Percentiles rank a stretch among this genome's conserved stretches.
These are phyloP conservation scores for Ceratosolen fusciceps DNA, from an alignment of 1,140 invertebrate genomes.

Conservation along the genomic window DNA sequence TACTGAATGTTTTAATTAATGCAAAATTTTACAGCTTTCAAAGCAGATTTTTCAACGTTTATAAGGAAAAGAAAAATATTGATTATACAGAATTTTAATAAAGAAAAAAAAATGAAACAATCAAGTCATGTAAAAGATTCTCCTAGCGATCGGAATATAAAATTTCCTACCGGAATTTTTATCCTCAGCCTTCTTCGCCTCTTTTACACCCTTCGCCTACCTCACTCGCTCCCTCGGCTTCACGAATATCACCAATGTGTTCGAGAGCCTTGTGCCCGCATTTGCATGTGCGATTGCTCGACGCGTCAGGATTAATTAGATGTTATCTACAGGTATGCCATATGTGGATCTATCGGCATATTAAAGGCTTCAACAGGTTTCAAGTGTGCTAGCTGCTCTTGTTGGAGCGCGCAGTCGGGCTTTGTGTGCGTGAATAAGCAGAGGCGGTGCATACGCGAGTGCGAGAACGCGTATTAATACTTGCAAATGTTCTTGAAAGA, in stretches of 20 bases:
- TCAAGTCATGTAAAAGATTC: background rate
- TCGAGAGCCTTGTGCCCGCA: background rate
- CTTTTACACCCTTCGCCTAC: background rate
- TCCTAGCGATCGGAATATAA: background rate
- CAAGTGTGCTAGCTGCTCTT: background rate
- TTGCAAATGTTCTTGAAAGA: background rate
- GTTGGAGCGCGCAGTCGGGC: too few relatives aligned
- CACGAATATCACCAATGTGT: background rate
- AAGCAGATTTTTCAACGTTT: too few relatives aligned
- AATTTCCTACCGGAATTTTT: background rate
- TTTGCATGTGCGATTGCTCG: background rate
- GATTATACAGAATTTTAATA: too few relatives aligned
- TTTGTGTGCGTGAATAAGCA: background rate
- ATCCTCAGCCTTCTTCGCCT: background rate
- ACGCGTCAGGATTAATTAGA: background rate
- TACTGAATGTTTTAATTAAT: too few relatives aligned
- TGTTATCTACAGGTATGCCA: background rate
- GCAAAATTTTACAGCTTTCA: too few relatives aligned
- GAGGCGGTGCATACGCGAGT: background rate
- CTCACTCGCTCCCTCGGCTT: background rate
- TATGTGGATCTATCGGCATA: conserved; percentile 15
- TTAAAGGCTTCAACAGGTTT: conserved; percentile 14
- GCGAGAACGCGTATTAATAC: background rate
- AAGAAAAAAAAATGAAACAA: too few relatives aligned
- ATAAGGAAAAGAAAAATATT: too few relatives aligned